Conservation (phyloP, 2,888 invertebrate species). For the Clostera curtula region DNA sequence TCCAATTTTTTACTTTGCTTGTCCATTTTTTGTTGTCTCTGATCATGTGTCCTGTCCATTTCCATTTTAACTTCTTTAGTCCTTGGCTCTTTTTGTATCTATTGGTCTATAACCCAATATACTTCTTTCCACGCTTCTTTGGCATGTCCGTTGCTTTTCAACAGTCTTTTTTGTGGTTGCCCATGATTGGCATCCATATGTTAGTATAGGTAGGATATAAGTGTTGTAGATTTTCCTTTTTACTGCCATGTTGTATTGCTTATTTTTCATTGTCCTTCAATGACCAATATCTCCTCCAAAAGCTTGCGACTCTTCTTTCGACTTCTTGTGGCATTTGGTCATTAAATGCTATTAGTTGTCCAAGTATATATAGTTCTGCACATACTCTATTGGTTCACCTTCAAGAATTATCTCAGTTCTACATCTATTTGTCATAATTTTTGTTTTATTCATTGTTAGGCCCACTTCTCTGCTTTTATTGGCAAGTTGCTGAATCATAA, state of each 20-base stretch:
- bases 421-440: slow-evolving; percentile 2
- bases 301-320: not conserved
- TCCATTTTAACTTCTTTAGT: no score
- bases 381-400: not conserved
- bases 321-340: slow-evolving; percentile 1
- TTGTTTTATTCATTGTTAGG: not conserved
- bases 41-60: no score
- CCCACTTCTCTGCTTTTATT: not conserved
- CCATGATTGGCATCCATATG: not conserved
- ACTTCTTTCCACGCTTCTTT: no score
- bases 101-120: no score
- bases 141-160: no score
- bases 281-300: slow-evolving; percentile 2
- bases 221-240: not conserved
- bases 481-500: not conserved
- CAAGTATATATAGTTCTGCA: not conserved
- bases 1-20: no score
- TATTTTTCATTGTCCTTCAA: slow-evolving; percentile 3
- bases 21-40: no score
- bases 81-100: no score
- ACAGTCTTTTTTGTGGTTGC: no score
- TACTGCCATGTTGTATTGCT: not conserved
- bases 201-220: not conserved
- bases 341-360: not conserved
- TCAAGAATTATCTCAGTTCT: not conserved